phyloP scores from a whole-genome alignment of 2,888 invertebrate genomes.

The Polietes domitor region DNA sequence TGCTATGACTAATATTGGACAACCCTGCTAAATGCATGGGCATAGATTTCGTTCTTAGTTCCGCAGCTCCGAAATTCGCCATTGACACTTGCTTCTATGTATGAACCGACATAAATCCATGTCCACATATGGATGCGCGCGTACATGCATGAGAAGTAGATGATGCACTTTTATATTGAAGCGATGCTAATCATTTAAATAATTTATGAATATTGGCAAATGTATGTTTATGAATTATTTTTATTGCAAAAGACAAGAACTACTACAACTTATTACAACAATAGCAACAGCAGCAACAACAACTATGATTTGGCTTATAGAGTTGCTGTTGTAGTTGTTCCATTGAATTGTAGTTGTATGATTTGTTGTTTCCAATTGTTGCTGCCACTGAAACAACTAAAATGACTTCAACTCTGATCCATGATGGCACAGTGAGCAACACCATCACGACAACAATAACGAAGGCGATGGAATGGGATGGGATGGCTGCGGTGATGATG shows the following conservation, averaged over 20 bases:
- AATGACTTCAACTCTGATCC: not conserved
- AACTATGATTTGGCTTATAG: not conserved
- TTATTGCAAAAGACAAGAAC: constrained; percentile 13
- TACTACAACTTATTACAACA: constrained; percentile 4
- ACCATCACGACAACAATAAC: constrained; percentile 1
- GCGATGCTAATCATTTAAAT: constrained; percentile 24
- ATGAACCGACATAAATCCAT: too few relatives aligned
- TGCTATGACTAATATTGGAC: too few relatives aligned
- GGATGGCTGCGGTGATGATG: not conserved
- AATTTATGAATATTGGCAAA: constrained; percentile 32
- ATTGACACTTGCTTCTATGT: too few relatives aligned
- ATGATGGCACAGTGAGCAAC: not conserved
- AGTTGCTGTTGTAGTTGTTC: constrained; percentile 9
- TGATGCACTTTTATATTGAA: not conserved
- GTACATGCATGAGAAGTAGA: not conserved
- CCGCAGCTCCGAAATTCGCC: constrained; percentile 16
- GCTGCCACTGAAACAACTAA: constrained; percentile 23
- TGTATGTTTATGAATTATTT: constrained; percentile 26
- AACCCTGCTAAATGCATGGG: not conserved
- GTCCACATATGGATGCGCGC: not conserved
- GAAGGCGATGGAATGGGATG: not conserved
- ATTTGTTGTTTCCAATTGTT: constrained; percentile 28
- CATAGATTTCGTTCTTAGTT: constrained; percentile 30
- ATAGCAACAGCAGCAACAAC: not conserved
- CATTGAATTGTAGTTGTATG: constrained; percentile 31